Percentiles rank a stretch among this genome's conserved stretches.
phyloP scores from a whole-genome alignment of 2,797 vertebrate genomes.

The Scolopax bukidnonensis region DNA sequence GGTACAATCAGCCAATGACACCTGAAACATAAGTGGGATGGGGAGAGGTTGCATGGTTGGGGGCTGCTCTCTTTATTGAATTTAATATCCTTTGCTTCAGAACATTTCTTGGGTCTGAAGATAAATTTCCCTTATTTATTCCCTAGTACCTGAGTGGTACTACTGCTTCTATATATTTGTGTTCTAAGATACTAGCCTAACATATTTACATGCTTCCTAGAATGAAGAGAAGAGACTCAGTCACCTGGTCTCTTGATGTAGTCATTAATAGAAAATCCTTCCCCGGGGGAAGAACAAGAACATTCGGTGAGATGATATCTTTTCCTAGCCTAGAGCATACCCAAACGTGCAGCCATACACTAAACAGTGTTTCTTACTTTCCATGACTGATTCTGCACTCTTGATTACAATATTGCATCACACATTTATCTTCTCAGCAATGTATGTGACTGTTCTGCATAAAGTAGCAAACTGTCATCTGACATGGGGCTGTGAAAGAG shows the following conservation, averaged over 20 bases:
- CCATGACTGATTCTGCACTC: background rate
- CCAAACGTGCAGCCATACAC: background rate
- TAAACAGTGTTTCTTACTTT: background rate
- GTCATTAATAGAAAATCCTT: background rate
- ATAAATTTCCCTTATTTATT: background rate
- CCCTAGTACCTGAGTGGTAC: background rate
- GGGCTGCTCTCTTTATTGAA: background rate
- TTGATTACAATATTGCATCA: background rate
- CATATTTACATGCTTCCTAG: background rate
- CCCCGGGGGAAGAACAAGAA: background rate
- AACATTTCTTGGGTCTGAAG: background rate
- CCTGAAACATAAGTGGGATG: background rate
- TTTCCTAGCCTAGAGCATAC: background rate
- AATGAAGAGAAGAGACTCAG: background rate
- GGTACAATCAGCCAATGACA: background rate
- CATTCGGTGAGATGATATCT: background rate
- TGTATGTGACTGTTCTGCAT: background rate
- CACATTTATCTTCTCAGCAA: background rate
- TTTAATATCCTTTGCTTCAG: background rate
- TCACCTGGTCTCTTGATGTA: background rate
- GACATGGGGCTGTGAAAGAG: background rate
- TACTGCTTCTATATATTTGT: background rate
- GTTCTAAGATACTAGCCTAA: background rate
- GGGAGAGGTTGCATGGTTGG: background rate
- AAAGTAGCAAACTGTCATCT: background rate